Evolutionary conservation across 2,888 invertebrate genomes (phyloP).

Genomic region (Choreutis nemorana): DNA sequence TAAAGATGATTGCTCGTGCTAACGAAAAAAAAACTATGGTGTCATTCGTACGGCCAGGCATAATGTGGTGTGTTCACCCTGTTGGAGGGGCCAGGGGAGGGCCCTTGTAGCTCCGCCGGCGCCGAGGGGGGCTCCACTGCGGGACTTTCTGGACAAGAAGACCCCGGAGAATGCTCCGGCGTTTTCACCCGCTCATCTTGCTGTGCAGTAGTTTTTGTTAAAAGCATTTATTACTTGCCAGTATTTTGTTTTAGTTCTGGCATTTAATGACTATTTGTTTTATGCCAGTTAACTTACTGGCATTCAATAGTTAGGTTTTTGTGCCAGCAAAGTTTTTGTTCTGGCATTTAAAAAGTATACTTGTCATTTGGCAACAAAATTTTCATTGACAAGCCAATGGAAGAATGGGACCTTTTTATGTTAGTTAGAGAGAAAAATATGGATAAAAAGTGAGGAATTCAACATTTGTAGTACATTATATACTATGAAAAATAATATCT

Average conservation of each 20-base stretch:
- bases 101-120: conserved; percentile 36
- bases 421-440: conserved; percentile 4
- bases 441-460: conserved; percentile 43
- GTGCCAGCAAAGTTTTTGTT: no score
- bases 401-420: no score
- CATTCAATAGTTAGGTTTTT: no score
- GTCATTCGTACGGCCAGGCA: conserved; percentile 65
- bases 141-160: conserved; percentile 22
- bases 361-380: no score
- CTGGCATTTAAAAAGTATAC: no score
- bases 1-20: conserved; percentile 9
- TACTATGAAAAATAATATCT: no score
- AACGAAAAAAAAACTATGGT: conserved; percentile 53
- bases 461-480: conserved; percentile 49
- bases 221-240: no score
- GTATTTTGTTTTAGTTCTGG: no score
- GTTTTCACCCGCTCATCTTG: conserved; percentile 27
- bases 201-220: no score
- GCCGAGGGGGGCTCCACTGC: conserved; percentile 21
- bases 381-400: no score
- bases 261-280: no score
- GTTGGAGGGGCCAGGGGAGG: conserved; percentile 40
- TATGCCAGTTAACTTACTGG: no score
- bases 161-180: conserved; percentile 25
- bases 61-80: conserved; percentile 59